Conservation (phyloP, 2,888 invertebrate genomes). For the Eugnorisma glareosa region DNA sequence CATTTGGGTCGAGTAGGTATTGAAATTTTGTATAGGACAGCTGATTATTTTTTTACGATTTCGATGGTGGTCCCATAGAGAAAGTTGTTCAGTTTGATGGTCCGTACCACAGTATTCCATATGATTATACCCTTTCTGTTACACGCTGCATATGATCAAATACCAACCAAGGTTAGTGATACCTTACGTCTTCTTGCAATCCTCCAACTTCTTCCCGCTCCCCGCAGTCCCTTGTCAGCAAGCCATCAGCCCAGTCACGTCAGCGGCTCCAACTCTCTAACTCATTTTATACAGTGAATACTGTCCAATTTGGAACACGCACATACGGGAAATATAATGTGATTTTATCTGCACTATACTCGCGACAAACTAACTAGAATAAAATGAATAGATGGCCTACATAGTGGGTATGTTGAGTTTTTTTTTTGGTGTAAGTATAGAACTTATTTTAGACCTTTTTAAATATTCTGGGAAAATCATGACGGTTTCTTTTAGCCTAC, state of each 20-base stretch:
- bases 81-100: too few species aligned
- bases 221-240: slow-evolving; percentile 53
- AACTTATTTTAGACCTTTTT: slow-evolving; percentile 19
- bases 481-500: too few species aligned
- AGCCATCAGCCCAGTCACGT: slow-evolving; percentile 33
- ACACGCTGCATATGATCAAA: too few species aligned
- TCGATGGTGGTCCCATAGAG: too few species aligned
- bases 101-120: too few species aligned
- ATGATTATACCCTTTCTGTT: too few species aligned
- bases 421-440: slow-evolving; percentile 28
- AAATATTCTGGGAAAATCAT: slow-evolving; percentile 1
- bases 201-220: not conserved
- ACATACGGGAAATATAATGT: slow-evolving; percentile 67
- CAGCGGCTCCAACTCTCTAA: slow-evolving; percentile 73
- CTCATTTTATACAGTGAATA: slow-evolving; percentile 83
- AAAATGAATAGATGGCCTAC: slow-evolving; percentile 57
- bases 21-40: too few species aligned
- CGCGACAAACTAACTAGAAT: slow-evolving; percentile 63
- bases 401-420: slow-evolving; percentile 29
- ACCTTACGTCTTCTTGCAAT: not conserved
- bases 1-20: too few species aligned
- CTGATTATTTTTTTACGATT: too few species aligned
- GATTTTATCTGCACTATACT: slow-evolving; percentile 68
- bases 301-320: slow-evolving; percentile 79
- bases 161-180: not conserved